Evolutionary conservation across 1,140 invertebrate species (phyloP), one percentile per base, ranked within the genome.

Genomic region (Nasonia giraulti): DNA sequence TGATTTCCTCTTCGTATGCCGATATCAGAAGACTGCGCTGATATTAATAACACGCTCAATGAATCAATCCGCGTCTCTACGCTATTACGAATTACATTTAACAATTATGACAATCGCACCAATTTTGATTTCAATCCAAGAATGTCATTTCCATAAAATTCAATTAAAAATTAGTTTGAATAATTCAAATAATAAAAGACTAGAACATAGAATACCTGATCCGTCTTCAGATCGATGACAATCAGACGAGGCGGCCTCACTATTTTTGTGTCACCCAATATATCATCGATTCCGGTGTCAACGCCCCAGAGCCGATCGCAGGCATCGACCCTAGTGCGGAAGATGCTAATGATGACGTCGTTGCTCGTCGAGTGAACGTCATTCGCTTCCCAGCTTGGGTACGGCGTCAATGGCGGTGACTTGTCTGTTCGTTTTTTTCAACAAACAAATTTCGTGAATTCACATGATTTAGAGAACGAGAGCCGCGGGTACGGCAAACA

Each of bases 291-390:
- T n/a, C 96, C 96, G 14, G 95, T 95, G 89, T 97, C 96, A 89
- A 96, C 93, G 40, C 95, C 95, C 96, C 96, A 97, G 12, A 97
- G 92, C 75, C 96, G 93, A 90, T 96, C 95, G 86, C 96, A 97
- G 2, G 92, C 92, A 90, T 97, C 96, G 20, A 95, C 94, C 23
- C 94, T 94, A 1, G 95, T 93, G 33, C 96, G 92, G 86, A 96
- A 96, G 2, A 96, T 95, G 8, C 94, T 96, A 0, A 96, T 92
- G 2, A 96, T 94, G 1, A 94, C 92, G 87, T 95, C 94, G 68
- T 94, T 93, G 14, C 84, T 81, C 55, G 88, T 78, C 79, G 82
- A 88, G 37, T 91, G 88, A 23, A 91, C 89, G 55, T 94, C 92
- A 88, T 96, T 96, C 1, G 94, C 93, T 76, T 96, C 93, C 92